A percentile compares a stretch with the other conserved stretches of the same genome.
Conservation (phyloP, 2,113 vertebrate genomes). For the Pyrgilauda ruficollis region DNA sequence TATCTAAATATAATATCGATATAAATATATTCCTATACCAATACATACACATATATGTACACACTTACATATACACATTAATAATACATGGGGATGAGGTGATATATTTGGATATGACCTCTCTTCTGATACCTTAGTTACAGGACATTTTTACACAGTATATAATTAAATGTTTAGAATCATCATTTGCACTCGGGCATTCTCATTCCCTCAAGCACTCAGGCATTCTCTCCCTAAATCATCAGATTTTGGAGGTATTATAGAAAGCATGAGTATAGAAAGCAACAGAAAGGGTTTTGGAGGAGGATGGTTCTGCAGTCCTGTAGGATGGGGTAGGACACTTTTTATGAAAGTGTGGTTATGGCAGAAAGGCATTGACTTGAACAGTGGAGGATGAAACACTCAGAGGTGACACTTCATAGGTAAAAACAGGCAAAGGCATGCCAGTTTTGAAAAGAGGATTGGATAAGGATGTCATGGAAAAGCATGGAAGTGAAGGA, state of each 20-base stretch:
- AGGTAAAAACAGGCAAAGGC: background rate
- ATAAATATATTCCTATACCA: background rate
- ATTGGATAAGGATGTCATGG: background rate
- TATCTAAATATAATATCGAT: background rate
- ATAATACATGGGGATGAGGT: fast-evolving
- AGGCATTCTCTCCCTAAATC: background rate
- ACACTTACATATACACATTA: background rate
- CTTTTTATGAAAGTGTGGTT: background rate
- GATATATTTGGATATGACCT: background rate
- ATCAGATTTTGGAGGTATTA: background rate
- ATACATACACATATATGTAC: background rate
- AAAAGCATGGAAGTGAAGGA: background rate
- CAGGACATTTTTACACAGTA: background rate
- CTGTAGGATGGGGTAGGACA: background rate
- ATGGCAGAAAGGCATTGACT: background rate
- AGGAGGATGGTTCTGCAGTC: background rate
- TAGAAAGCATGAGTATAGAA: background rate
- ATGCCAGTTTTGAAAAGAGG: background rate
- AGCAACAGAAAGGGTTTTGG: background rate
- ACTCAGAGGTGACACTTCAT: background rate
- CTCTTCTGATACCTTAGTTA: background rate
- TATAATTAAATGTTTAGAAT: background rate
- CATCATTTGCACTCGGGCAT: background rate
- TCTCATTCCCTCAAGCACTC: background rate
- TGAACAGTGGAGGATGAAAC: background rate